phyloP scores from a whole-genome alignment of 2,797 vertebrate species.

The Aldrovandia affinis region DNA sequence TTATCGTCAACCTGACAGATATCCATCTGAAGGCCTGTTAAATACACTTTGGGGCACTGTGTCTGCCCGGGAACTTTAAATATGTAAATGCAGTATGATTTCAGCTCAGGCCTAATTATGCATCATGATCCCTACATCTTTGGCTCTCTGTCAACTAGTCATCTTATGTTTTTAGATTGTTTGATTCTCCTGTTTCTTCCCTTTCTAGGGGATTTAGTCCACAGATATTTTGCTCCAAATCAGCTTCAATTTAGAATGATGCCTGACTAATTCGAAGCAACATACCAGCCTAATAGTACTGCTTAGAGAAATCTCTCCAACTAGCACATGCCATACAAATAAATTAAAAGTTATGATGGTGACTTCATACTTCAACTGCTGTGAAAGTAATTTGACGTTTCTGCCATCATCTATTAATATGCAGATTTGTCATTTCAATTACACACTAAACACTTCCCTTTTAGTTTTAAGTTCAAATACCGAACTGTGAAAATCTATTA shows the following conservation, averaged over 20 bases:
- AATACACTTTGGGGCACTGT: neutral
- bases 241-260: neutral
- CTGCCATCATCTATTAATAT: neutral
- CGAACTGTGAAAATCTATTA: neutral
- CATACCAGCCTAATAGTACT: neutral
- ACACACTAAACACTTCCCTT: neutral
- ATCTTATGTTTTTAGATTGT: constrained; percentile 3
- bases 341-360: neutral
- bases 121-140: neutral
- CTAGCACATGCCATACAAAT: neutral
- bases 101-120: neutral
- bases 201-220: neutral
- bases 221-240: neutral
- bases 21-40: neutral
- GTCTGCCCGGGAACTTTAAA: constrained; percentile 13
- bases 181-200: neutral
- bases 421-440: neutral
- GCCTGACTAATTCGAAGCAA: neutral
- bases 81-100: constrained; percentile 4
- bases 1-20: neutral
- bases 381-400: neutral
- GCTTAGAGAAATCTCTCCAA: neutral
- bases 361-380: neutral
- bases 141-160: neutral
- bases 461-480: neutral